Conservation (phyloP, 2,888 invertebrate genomes). For the Platycnemis pennipes region DNA sequence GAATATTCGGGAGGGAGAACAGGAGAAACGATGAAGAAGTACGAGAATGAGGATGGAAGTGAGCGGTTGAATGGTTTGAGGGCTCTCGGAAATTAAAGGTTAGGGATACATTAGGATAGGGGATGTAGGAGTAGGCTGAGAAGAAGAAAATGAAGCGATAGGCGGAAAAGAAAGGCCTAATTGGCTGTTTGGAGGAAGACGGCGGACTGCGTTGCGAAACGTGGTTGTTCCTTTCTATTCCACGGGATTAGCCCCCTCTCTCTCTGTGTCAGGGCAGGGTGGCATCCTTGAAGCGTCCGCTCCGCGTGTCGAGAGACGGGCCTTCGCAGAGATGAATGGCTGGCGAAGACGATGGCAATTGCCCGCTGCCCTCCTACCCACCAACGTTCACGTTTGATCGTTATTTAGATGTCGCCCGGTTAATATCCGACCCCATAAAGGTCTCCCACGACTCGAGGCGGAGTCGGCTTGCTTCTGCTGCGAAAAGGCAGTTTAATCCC, state of each 20-base stretch:
- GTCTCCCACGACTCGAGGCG: not conserved
- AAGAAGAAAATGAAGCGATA: too few species aligned
- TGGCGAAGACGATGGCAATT: not conserved
- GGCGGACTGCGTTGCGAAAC: not conserved
- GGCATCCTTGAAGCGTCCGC: not conserved
- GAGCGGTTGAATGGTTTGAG: too few species aligned
- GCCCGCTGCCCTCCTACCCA: not conserved
- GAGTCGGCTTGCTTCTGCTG: not conserved
- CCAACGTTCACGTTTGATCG: not conserved
- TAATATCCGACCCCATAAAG: not conserved
- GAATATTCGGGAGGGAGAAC: not conserved
- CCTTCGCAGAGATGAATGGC: not conserved
- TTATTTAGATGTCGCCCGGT: conserved; percentile 16
- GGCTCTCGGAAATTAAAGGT: not conserved
- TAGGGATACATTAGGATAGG: not conserved
- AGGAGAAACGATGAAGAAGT: too few species aligned
- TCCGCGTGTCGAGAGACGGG: not conserved
- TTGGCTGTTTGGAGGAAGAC: not conserved
- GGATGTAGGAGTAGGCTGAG: not conserved
- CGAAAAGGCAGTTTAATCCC: too few species aligned
- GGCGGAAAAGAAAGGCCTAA: not conserved
- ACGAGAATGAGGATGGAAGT: too few species aligned
- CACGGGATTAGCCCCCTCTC: not conserved
- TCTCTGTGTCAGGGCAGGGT: too few species aligned
- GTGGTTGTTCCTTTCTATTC: not conserved